phyloP scores from a whole-genome alignment of 2,113 vertebrate genomes.

The Chamaea fasciata region DNA sequence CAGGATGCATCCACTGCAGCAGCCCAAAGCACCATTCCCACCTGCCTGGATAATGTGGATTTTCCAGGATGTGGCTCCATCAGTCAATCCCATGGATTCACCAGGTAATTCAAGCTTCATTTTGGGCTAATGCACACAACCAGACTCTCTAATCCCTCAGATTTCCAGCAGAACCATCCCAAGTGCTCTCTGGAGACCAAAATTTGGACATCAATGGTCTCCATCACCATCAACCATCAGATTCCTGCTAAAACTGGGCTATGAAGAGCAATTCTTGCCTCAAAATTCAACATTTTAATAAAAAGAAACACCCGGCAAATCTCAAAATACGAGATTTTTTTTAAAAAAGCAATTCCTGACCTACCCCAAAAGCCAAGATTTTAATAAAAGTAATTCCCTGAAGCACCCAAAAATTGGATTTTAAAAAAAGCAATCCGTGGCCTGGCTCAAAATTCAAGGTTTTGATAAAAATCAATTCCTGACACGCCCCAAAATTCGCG shows the following conservation, averaged over 20 bases:
- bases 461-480: background rate
- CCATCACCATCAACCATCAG: accelerated
- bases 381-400: background rate
- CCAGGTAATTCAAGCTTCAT: accelerated
- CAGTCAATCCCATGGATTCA: background rate
- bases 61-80: accelerated
- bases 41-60: background rate
- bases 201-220: background rate
- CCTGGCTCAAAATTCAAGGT: background rate
- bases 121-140: accelerated
- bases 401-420: background rate
- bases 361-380: background rate
- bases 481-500: background rate
- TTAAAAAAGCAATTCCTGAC: background rate
- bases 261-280: background rate
- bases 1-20: background rate
- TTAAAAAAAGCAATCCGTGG: background rate
- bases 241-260: background rate
- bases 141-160: background rate
- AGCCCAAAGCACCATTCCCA: background rate
- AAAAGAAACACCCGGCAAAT: accelerated
- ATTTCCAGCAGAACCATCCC: background rate
- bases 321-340: too few relatives aligned
- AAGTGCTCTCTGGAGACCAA: background rate
- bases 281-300: background rate